Percentiles rank a stretch among this genome's conserved stretches.
Evolutionary conservation across 2,797 vertebrate genomes (phyloP).

Genomic region (Picus viridis): DNA sequence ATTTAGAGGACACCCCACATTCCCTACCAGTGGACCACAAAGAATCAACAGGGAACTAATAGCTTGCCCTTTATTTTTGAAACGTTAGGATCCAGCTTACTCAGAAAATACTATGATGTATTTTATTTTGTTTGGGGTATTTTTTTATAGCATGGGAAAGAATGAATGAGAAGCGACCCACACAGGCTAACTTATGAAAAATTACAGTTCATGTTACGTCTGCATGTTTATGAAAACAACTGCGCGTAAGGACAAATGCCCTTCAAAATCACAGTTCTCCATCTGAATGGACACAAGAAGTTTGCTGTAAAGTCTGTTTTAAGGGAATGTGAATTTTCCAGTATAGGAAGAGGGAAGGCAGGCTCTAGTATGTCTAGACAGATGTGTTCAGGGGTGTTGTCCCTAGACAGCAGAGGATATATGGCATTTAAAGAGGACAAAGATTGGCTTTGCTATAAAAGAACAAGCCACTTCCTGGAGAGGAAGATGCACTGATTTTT

Average conservation of each 20-base stretch:
- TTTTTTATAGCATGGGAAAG: constrained; percentile 53
- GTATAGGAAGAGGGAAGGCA: background rate
- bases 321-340: background rate
- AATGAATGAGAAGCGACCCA: constrained; percentile 40
- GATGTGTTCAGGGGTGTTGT: constrained; percentile 24
- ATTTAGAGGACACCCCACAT: constrained; percentile 48
- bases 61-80: constrained; percentile 35
- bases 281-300: background rate
- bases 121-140: constrained; percentile 34
- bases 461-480: constrained; percentile 61
- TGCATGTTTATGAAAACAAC: background rate
- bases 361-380: constrained; percentile 39
- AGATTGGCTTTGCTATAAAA: constrained; percentile 69
- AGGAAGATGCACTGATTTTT: constrained; percentile 65
- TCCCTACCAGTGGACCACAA: constrained; percentile 19
- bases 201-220: background rate
- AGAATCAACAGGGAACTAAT: constrained; percentile 41
- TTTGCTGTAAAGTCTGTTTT: background rate
- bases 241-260: background rate
- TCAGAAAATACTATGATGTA: constrained; percentile 23
- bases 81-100: constrained; percentile 21
- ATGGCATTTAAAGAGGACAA: constrained; percentile 54
- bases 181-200: constrained; percentile 14
- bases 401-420: constrained; percentile 67
- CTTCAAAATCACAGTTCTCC: background rate